Conservation (phyloP, 2,113 vertebrate species). For the Barnardius zonarius region DNA sequence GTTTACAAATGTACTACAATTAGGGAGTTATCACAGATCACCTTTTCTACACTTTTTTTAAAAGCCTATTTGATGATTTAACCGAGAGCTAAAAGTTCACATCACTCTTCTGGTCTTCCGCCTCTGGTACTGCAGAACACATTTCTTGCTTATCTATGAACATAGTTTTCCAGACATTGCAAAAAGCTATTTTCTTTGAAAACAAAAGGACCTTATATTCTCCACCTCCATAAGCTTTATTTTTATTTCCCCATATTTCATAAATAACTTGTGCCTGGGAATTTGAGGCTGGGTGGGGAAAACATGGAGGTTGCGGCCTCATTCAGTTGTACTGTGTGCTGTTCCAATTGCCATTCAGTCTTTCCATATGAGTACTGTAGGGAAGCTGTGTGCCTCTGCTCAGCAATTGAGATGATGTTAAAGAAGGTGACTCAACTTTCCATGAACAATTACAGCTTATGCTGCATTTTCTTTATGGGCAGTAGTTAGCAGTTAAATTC, state of each 20-base stretch:
- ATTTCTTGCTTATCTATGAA: neutral
- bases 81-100: neutral
- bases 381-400: neutral
- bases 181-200: neutral
- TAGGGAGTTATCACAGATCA: neutral
- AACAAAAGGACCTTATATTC: neutral
- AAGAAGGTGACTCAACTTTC: neutral
- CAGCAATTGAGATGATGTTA: neutral
- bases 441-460: neutral
- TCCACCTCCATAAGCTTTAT: neutral
- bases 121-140: neutral
- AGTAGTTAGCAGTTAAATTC: neutral
- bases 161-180: neutral
- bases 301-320: neutral
- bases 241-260: neutral
- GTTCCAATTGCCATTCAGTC: neutral
- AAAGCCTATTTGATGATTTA: neutral
- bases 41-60: neutral
- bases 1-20: neutral
- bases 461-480: neutral
- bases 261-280: neutral
- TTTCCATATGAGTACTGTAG: accelerated
- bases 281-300: neutral
- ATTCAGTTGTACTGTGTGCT: neutral
- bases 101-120: neutral